Percentiles rank a stretch among this genome's conserved stretches.
Conservation (phyloP, 2,113 vertebrate species). For the Hippocampus barbouri region DNA sequence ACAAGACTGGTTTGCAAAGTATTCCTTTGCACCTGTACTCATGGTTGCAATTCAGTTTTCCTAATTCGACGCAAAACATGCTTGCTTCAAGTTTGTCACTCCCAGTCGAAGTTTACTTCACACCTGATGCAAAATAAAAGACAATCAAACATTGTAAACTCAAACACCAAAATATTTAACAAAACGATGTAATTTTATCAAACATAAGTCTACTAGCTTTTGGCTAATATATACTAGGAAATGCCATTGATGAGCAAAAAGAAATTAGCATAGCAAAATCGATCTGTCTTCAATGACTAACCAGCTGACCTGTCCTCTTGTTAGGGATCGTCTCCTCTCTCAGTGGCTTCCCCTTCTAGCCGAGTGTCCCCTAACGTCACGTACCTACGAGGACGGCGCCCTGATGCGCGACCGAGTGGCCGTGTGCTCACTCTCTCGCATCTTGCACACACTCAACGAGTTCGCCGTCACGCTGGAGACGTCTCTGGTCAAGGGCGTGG, state of each 20-base stretch:
- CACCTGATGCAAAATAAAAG: neutral
- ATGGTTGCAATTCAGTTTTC: too few species aligned
- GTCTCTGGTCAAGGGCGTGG: constrained; percentile 90
- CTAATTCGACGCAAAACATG: too few species aligned
- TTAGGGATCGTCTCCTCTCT: constrained; percentile 85
- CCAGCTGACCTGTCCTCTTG: neutral
- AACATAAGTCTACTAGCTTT: neutral
- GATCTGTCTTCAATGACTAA: neutral
- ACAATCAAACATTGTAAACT: too few species aligned
- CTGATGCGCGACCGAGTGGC: constrained; percentile 84
- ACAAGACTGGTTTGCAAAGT: neutral
- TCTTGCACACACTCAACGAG: constrained; percentile 87
- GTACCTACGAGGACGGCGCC: constrained; percentile 89
- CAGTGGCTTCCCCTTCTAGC: constrained; percentile 91
- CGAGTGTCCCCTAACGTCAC: constrained; percentile 78
- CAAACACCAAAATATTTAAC: too few species aligned
- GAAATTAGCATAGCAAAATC: neutral
- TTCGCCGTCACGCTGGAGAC: constrained; percentile 89
- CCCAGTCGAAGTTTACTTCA: neutral
- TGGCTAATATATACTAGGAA: neutral
- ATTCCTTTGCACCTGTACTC: too few species aligned
- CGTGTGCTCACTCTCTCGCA: constrained; percentile 83
- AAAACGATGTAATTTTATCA: neutral
- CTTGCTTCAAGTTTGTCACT: too few species aligned
- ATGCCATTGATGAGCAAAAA: neutral